Conservation (phyloP, 2,113 vertebrate species). For the Campylomormyrus tamandua region DNA sequence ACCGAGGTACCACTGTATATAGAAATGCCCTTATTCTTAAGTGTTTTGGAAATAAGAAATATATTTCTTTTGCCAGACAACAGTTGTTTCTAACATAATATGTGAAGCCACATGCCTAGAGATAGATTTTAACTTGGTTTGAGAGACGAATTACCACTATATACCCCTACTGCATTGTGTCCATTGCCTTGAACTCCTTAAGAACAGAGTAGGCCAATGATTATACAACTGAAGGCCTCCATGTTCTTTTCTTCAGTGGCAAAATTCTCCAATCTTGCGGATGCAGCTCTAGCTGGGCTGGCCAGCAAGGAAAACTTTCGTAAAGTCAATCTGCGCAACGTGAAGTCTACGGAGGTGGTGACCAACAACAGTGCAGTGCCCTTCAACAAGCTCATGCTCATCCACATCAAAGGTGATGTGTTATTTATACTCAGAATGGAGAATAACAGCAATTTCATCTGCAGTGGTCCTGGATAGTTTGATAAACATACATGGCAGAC, state of each 20-base stretch:
- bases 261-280: constrained; percentile 66
- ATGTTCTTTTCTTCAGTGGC: constrained; percentile 51
- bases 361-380: constrained; percentile 68
- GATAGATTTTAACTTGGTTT: neutral
- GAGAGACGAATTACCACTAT: neutral
- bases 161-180: neutral
- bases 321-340: constrained; percentile 61
- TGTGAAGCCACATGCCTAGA: neutral
- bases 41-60: neutral
- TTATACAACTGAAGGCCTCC: neutral
- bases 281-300: constrained; percentile 63
- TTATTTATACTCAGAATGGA: neutral
- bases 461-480: neutral
- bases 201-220: neutral
- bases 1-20: no score
- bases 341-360: constrained; percentile 63
- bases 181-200: neutral
- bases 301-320: constrained; percentile 72
- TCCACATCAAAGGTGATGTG: constrained; percentile 67
- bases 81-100: neutral
- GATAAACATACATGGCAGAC: no score
- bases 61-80: neutral
- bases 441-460: neutral
- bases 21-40: neutral
- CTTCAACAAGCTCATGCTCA: constrained; percentile 69